These are phyloP conservation scores for Doryteuthis pealeii DNA, from an alignment of 1,140 invertebrate species.

Conservation along the genomic window DNA sequence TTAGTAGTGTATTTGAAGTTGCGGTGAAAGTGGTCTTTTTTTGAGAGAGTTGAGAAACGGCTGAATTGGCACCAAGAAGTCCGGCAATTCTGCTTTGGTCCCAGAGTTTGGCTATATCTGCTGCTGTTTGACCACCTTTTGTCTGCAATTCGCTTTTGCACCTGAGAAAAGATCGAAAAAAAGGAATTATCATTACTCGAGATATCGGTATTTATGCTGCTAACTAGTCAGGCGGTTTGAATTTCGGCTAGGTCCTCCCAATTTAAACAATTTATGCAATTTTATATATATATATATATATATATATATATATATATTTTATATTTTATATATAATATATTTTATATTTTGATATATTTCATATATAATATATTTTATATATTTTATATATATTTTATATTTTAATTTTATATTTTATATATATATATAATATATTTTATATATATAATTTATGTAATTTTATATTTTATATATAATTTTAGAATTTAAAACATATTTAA, in stretches of 20 bases:
- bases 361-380: no score
- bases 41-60: not conserved
- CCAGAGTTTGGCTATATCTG: slow-evolving; percentile 56
- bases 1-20: not conserved
- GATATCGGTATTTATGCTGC: not conserved
- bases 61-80: slow-evolving; percentile 20
- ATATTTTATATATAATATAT: no score
- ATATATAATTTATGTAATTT: no score
- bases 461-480: no score
- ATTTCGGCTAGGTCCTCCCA: not conserved
- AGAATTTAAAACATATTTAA: no score
- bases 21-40: not conserved
- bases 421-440: no score
- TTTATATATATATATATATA: slow-evolving; percentile 5
- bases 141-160: slow-evolving; percentile 50
- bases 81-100: slow-evolving; percentile 39
- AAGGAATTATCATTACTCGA: not conserved
- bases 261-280: not conserved
- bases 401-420: no score
- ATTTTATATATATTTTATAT: no score
- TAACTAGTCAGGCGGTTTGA: not conserved
- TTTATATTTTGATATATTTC: no score
- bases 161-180: not conserved
- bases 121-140: slow-evolving; percentile 52
- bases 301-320: not conserved